Base-by-base conservation (phyloP, 64 coral and sea anemone species). In the Stichodactyla mertensii region DNA sequence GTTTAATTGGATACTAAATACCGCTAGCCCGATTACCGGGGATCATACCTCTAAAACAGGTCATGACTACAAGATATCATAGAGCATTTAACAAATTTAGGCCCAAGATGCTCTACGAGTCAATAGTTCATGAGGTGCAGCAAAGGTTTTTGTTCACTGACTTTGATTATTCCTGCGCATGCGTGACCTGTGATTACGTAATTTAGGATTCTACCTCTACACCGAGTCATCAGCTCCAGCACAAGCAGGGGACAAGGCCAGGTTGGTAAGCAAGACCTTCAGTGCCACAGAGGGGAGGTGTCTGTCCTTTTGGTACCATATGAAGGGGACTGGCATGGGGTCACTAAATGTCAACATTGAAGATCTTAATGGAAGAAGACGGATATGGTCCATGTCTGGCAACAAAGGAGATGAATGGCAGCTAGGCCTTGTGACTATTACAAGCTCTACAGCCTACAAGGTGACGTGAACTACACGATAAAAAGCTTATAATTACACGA, bases 291-390 rank as follows among this genome's bases (percentile, higher is more conserved):
- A 79, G 15, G 15, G 51, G 45, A 82, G 26, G 26, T 93, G 92
- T 64, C 26, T 93, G 23, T 78, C 77, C 0, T 93, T 93, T 82
- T 93, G 87, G 83, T 93, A 83, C 27, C 83, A 93, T 53, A 93
- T 93, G 88, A 52, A 24, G 13, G 92, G 92, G 19, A 13, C 26
- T 82, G 54, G 52, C 4, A 89, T 93, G 83, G 92, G 92, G 27
- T 24, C 52, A 57, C 52, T 93, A 0, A 80, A 66, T 27, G 83
- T 93, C 7, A 51, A 71, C 52, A 16, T 89, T 15, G 4, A 57
- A 58, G 86, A 61, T 28, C 11, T 57, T 4, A 22, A 15, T 14
- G 77, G 18, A 16, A 16, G 6, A 51, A 57, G 83, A 22, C 4
- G 16, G 26, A 54, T 82, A 4, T 89, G 77, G 71, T 82, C 15